A percentile compares a stretch with the other conserved stretches of the same genome.
phyloP scores from a whole-genome alignment of 2,113 vertebrate genomes.

The Corythaixoides concolor region DNA sequence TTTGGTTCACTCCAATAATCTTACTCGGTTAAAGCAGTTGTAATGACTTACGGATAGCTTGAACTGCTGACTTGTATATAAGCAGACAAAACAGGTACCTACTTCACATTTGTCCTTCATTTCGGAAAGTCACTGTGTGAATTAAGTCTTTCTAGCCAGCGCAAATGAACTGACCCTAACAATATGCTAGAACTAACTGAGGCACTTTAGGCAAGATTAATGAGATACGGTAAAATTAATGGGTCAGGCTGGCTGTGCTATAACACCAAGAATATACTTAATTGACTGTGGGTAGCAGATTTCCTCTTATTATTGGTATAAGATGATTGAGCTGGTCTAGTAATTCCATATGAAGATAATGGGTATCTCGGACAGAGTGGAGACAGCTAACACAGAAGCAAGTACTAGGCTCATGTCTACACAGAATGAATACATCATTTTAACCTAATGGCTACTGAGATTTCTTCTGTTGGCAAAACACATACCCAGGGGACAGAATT shows the following conservation, averaged over 20 bases:
- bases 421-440: not conserved
- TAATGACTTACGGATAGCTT: not conserved
- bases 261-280: not conserved
- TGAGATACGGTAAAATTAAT: not conserved
- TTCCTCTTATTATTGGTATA: not conserved
- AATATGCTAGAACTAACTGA: not conserved
- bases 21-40: not conserved
- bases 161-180: not conserved
- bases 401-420: not conserved
- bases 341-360: not conserved
- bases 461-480: not conserved
- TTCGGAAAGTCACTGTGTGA: not conserved
- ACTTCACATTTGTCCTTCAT: not conserved
- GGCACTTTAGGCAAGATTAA: constrained; percentile 63
- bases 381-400: constrained; percentile 5
- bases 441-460: not conserved
- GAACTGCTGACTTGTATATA: not conserved
- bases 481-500: not conserved
- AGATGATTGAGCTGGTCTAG: not conserved
- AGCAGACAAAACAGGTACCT: not conserved
- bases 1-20: not conserved
- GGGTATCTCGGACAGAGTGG: not conserved
- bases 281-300: not conserved
- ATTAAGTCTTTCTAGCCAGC: not conserved
- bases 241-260: not conserved